Evolutionary conservation across 2,113 vertebrate genomes (phyloP), one percentile per base, ranked within the genome.

Genomic region (Syngnathus floridae): DNA sequence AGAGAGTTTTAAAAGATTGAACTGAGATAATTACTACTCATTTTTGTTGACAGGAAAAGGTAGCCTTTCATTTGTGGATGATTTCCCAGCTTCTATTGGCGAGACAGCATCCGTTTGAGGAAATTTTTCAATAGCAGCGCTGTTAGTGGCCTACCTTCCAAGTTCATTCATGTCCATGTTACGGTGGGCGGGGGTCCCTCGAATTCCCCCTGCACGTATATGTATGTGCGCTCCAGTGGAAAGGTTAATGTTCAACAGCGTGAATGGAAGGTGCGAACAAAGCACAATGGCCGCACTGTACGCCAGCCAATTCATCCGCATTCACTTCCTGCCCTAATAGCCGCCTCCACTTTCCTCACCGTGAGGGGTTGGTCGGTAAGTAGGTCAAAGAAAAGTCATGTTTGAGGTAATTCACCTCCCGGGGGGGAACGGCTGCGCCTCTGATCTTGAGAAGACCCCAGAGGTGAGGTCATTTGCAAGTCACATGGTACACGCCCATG

Each of bases 321-420:
- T 82, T 89, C 81, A 82, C 85, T 90, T 91, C 89, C 88, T 89
- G 83, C 81, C 84, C 79, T 87, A 90, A 90, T 91, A 88, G 88
- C 75, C 72, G 38, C 84, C 80, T 85, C 78, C 66, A 72, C 82
- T 87, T 88, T 83, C 85, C 81, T 87, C 69, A 72, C 78, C 65
- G 67, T 73, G 79, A 79, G 63, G 75, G 84, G 77, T 60, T 59
- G 75, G 79, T 78, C 59, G 73, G 83, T 75, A 88, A 89, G 81
- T 88, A 74, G 89, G 89, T 90, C 90, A 89, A 88, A 80, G 85
- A 88, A 85, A 88, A 91, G 89, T 90, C 86, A 87, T 87, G 86
- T 90, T 90, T 90, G 85, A 91, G 86, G 88, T 88, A 89, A 91
- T 90, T 86, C 83, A 86, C 87, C 84, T 74, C 13, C 52, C 52